Base-by-base conservation (phyloP, 2,797 vertebrate species). In the Psittacula derbiana region DNA sequence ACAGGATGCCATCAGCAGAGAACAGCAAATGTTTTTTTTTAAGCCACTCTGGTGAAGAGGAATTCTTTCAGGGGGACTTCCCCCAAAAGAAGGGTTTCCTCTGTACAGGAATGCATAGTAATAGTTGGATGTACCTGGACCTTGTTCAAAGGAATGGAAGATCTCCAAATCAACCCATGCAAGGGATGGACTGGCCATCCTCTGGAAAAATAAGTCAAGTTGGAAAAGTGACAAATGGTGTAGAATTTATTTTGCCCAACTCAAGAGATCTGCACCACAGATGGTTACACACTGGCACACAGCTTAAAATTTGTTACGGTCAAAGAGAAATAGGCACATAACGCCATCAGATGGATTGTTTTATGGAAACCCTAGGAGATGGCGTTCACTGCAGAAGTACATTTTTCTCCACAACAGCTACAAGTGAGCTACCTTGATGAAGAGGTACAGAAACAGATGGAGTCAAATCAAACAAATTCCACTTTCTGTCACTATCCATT, bases 111-210 rank as follows among this genome's bases (percentile, higher is more conserved):
- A 79, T 1, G 20, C 1, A 21, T 1, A 31, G 50, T 3, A 24
- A 44, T 21, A 78, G 17, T 16, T 50, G 24, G 20, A 4, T 0
- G 7, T 1, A 52, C 25, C 64, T 8, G 55, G 64, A 67, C 30
- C 24, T 50, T 16, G 10, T 28, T 75, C 58, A 44, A 28, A 25
- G 24, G n/a, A 58, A 52, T 2, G 8, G 24, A 61, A 33, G 11
- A 18, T 50, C 33, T 69, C 58, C 4, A 3, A 55, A 73, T 76
- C 25, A 46, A 67, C 16, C 25, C 57, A 24, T 0, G 0, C n/a
- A 71, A 17, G 41, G n/a, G 25, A 66, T 11, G 16, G 18, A 69
- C 12, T 2, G 1, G 52, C 43, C 86, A 38, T 4, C 27, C 28
- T 38, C 60, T 69, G 62, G 46, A 47, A 79, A 79, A 65, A 76